Conservation (phyloP, 2,113 vertebrate species). For the Trogon melanurus region DNA sequence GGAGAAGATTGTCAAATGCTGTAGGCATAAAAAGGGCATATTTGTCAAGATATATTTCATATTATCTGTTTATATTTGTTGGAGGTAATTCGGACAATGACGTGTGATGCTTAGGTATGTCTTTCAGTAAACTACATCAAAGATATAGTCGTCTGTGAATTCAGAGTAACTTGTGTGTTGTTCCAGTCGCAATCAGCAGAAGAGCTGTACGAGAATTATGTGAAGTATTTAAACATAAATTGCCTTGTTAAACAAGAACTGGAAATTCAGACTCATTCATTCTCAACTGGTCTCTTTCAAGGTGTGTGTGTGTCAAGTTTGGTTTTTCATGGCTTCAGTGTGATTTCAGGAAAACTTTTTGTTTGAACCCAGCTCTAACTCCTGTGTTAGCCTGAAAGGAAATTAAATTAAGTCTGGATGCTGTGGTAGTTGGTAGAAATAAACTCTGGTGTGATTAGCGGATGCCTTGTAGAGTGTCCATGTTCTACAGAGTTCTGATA, state of each 20-base stretch:
- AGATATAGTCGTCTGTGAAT: background rate
- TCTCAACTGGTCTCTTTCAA: background rate
- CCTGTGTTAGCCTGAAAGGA: background rate
- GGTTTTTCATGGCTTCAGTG: background rate
- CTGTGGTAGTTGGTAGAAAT: background rate
- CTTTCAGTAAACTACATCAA: background rate
- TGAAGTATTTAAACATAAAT: background rate
- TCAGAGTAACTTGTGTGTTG: background rate
- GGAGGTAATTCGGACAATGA: background rate
- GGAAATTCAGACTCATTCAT: background rate
- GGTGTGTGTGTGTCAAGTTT: background rate
- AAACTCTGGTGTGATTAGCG: background rate
- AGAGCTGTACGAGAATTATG: background rate
- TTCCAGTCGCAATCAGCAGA: background rate
- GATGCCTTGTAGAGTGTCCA: background rate
- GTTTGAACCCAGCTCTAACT: background rate
- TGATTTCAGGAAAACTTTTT: background rate
- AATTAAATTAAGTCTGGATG: background rate
- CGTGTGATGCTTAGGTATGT: background rate
- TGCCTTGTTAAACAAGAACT: background rate
- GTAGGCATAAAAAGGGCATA: background rate
- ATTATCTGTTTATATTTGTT: background rate
- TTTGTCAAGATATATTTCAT: background rate
- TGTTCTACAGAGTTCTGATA: background rate
- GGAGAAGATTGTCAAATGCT: background rate